A percentile compares a stretch with the other conserved stretches of the same genome.
These are phyloP conservation scores for Matsumyia berberina DNA, from an alignment of 2,888 invertebrate species.

Conservation along the genomic window DNA sequence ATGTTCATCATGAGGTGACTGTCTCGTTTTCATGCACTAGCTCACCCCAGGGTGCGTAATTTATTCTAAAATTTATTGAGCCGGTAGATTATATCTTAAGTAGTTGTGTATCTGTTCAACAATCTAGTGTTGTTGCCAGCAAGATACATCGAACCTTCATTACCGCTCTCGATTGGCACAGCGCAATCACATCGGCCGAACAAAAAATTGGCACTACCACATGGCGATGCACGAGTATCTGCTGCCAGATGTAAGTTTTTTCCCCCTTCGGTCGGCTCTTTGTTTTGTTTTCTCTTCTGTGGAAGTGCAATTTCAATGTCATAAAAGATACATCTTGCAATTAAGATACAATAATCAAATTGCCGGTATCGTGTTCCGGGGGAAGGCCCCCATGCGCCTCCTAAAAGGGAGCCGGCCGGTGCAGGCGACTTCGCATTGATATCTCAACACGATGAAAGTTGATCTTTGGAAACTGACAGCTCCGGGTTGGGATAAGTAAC, in stretches of 20 bases:
- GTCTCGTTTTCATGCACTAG: not conserved
- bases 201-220: not conserved
- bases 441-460: constrained; percentile 65
- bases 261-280: not conserved
- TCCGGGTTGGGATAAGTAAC: constrained; percentile 4
- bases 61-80: constrained; percentile 7
- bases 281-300: constrained; percentile 2
- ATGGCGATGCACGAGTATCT: constrained; percentile 40
- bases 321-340: constrained; percentile 56
- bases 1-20: constrained; percentile 13
- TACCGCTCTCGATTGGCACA: constrained; percentile 2
- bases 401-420: constrained; percentile 47
- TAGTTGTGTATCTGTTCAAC: constrained; percentile 11
- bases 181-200: not conserved
- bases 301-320: constrained; percentile 58
- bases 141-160: constrained; percentile 20
- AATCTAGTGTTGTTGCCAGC: constrained; percentile 4
- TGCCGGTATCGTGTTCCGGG: constrained; percentile 25
- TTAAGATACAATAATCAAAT: constrained; percentile 60
- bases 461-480: constrained; percentile 56
- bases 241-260: constrained; percentile 14
- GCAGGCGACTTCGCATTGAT: constrained; percentile 29
- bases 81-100: constrained; percentile 19
- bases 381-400: not conserved
- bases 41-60: constrained; percentile 31